Conservation (phyloP, 2,888 invertebrate species). For the Mesoligia furuncula region DNA sequence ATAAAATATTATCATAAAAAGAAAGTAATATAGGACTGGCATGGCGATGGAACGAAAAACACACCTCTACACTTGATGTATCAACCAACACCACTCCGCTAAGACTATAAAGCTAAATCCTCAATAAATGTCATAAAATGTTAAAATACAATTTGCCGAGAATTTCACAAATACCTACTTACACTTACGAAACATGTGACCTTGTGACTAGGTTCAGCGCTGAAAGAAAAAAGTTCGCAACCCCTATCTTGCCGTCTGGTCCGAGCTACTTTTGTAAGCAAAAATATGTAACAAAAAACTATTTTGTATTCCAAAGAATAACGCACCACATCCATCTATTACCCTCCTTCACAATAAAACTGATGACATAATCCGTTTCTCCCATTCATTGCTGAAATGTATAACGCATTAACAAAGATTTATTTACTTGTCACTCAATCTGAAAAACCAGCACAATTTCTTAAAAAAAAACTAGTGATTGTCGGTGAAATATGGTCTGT, state of each 20-base stretch:
- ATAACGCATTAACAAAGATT: constrained; percentile 51
- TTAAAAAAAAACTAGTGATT: constrained; percentile 48
- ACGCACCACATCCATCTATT: constrained; percentile 1
- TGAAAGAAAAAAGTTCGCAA: neutral
- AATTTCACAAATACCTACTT: no score
- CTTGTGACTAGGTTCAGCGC: neutral
- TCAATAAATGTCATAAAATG: neutral
- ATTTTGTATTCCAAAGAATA: constrained; percentile 36
- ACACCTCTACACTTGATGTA: no score
- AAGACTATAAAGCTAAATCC: neutral
- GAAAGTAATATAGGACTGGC: neutral
- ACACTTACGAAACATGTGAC: neutral
- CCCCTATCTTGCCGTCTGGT: neutral
- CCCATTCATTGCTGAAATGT: constrained; percentile 28
- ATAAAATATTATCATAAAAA: neutral
- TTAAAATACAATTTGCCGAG: neutral
- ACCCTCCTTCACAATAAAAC: constrained; percentile 26
- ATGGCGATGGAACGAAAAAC: neutral
- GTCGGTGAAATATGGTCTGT: constrained; percentile 53
- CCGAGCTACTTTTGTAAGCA: neutral
- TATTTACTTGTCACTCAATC: constrained; percentile 62
- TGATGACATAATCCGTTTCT: constrained; percentile 37
- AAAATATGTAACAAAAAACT: constrained; percentile 25
- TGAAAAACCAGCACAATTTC: constrained; percentile 35
- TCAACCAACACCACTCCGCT: neutral